These are phyloP conservation scores for Allophyes oxyacanthae DNA, from an alignment of 2,888 invertebrate species.

Conservation along the genomic window DNA sequence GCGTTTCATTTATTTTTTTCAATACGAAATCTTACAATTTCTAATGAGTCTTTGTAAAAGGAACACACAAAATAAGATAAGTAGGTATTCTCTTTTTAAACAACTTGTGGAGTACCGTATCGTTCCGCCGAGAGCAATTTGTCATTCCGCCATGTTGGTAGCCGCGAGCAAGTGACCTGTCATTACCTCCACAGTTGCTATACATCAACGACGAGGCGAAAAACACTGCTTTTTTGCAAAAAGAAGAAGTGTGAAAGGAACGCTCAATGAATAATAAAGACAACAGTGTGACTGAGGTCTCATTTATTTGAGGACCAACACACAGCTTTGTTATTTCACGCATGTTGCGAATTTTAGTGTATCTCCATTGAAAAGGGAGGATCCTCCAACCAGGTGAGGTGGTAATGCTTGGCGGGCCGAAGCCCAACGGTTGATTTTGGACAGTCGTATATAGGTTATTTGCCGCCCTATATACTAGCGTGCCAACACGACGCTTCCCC, in stretches of 20 bases:
- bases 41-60: conserved; percentile 13
- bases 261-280: conserved; percentile 8
- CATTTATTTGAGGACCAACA: neutral
- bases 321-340: no score
- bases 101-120: neutral
- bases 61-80: no score
- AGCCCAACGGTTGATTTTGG: no score
- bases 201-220: conserved; percentile 10
- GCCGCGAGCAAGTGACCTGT: conserved; percentile 39
- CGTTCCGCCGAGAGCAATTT: conserved; percentile 19
- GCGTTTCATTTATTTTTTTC: no score
- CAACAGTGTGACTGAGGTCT: neutral
- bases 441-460: no score
- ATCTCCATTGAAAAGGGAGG: no score
- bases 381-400: no score
- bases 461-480: no score
- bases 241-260: conserved; percentile 30
- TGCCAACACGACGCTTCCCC: no score
- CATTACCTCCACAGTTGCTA: conserved; percentile 41
- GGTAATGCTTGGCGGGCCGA: no score
- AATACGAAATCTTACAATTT: neutral
- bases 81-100: conserved; percentile 7
- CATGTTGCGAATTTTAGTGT: no score
- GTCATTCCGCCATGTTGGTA: conserved; percentile 31
- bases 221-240: conserved; percentile 22